Percentiles rank a stretch among this genome's conserved stretches.
These are phyloP conservation scores for Halotydeus destructor DNA, from an alignment of 1,140 invertebrate species.

Conservation along the genomic window DNA sequence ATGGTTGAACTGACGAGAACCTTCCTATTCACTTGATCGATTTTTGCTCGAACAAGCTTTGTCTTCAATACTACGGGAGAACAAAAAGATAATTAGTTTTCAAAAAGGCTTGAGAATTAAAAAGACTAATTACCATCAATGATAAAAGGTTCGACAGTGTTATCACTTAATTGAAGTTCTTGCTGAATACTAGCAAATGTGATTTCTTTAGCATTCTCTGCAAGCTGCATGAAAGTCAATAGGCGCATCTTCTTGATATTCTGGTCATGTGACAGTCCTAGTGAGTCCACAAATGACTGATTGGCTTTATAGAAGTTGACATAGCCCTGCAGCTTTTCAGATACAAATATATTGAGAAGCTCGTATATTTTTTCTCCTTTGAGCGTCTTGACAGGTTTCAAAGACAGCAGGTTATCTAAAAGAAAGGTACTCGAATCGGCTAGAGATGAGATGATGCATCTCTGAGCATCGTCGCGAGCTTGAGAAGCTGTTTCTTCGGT, in stretches of 20 bases:
- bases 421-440: conserved; percentile 86
- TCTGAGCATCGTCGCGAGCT: conserved; percentile 83
- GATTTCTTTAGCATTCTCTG: conserved; percentile 73
- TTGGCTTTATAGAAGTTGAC: conserved; percentile 75
- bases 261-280: conserved; percentile 75
- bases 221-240: conserved; percentile 87
- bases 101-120: conserved; percentile 3
- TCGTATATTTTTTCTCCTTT: conserved; percentile 87
- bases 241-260: conserved; percentile 92
- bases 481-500: conserved; percentile 89
- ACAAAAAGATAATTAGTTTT: conserved; percentile 15
- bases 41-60: conserved; percentile 69
- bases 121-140: conserved; percentile 53
- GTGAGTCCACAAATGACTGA: conserved; percentile 70
- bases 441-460: conserved; percentile 76
- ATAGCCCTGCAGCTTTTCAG: conserved; percentile 73
- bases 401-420: conserved; percentile 67
- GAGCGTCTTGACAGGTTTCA: conserved; percentile 87
- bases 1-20: conserved; percentile 78
- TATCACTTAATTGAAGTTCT: conserved; percentile 60
- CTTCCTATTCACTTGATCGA: conserved; percentile 69
- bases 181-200: conserved; percentile 63
- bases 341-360: conserved; percentile 82
- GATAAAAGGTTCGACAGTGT: conserved; percentile 82
- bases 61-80: conserved; percentile 62